Base-by-base conservation (phyloP, 1,140 invertebrate genomes). In the Solenopsis invicta region DNA sequence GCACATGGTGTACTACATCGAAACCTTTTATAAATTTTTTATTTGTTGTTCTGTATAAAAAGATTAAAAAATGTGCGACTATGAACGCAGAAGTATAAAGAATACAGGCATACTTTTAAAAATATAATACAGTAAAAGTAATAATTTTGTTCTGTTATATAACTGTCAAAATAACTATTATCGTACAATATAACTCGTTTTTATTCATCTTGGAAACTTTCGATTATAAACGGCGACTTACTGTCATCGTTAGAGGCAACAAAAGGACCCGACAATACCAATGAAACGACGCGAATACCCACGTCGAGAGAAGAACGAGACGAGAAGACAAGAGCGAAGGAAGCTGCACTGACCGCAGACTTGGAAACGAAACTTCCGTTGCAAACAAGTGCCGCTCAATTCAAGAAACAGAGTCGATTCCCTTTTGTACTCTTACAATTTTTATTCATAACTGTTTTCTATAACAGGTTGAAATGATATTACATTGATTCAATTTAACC, bases 321-420 rank as follows among this genome's bases (percentile, higher is more conserved):
- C 69, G 18, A 56, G 45, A 66, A 61, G 21, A 81, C 16, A 54
- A 81, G 41, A 61, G 80, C 24, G 45, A 50, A 84, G 80, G 80
- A 84, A 75, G 69, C 80, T 84, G 69, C 54, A 61, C n/a, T 45
- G 29, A 84, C 80, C 80, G 24, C 80, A 84, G 45, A 61, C 59
- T 61, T 84, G 80, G 41, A 75, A 84, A 75, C 41, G 54, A 84
- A 71, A 74, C 54, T 84, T 84, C 69, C 80, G 69, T 45, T 75
- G 41, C n/a, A 21, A 54, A 41, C 69, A 61, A 75, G 21, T 61
- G 61, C 18, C 41, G 37, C 13, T 54, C 64, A 52, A 54, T 84
- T 84, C 24, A 37, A 61, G 13, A 50, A 71, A 10, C 29, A 54
- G 13, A 75, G 56, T 6, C 21, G 24, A 74, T 61, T 62, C 13